These are phyloP conservation scores for Anarsia innoxiella DNA, from an alignment of 2,888 invertebrate genomes.

Conservation along the genomic window DNA sequence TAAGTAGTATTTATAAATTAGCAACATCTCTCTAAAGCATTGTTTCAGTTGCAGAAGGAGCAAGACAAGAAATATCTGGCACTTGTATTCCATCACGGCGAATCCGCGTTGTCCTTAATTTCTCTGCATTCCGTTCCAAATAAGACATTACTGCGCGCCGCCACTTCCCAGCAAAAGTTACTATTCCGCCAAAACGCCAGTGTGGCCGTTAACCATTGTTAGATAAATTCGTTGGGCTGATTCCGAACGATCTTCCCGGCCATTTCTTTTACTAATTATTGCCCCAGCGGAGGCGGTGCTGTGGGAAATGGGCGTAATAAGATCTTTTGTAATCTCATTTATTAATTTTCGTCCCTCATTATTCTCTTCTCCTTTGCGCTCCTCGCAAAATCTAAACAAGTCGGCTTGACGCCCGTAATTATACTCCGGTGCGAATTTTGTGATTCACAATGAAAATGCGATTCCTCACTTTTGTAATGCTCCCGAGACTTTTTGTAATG, in stretches of 20 bases:
- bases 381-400: constrained; percentile 41
- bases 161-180: constrained; percentile 12
- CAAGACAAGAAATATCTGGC: too few species aligned
- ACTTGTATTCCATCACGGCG: not conserved
- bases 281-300: constrained; percentile 40
- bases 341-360: constrained; percentile 45
- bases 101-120: constrained; percentile 6
- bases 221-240: constrained; percentile 24
- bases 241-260: constrained; percentile 26
- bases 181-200: constrained; percentile 20
- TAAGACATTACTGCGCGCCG: constrained; percentile 4
- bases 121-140: constrained; percentile 4
- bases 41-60: too few species aligned
- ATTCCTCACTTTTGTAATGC: constrained; percentile 20
- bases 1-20: too few species aligned
- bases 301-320: constrained; percentile 56
- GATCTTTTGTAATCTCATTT: constrained; percentile 61
- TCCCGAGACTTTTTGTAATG: too few species aligned
- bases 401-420: constrained; percentile 28
- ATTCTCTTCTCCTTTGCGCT: constrained; percentile 34
- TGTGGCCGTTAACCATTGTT: constrained; percentile 22
- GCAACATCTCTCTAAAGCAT: too few species aligned
- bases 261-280: constrained; percentile 57
- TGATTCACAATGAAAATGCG: constrained; percentile 27
- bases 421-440: constrained; percentile 33